A percentile compares a stretch with the other conserved stretches of the same genome.
Conservation (phyloP, 2,797 vertebrate genomes). For the Cyprinella venusta region DNA sequence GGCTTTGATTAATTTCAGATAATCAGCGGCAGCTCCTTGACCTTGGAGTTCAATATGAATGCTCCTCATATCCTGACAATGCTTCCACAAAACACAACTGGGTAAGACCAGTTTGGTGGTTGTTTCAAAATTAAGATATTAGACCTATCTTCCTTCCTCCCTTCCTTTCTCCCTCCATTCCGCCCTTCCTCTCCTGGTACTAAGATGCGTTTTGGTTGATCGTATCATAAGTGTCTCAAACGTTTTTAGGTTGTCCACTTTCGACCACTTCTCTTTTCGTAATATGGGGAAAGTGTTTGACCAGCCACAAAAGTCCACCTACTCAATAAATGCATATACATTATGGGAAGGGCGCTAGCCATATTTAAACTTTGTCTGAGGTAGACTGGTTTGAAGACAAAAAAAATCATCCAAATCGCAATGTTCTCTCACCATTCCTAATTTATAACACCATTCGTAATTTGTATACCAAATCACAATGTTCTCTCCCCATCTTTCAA, state of each 20-base stretch:
- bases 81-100: slow-evolving; percentile 7
- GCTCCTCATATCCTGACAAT: slow-evolving; percentile 27
- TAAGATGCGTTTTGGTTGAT: no score
- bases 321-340: neutral
- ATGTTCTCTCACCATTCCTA: neutral
- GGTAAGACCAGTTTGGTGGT: neutral
- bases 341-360: neutral
- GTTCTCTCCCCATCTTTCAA: neutral
- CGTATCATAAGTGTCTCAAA: no score
- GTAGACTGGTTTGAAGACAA: neutral
- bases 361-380: neutral
- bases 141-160: no score
- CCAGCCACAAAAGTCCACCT: no score
- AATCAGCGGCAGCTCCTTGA: slow-evolving; percentile 53
- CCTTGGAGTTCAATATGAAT: slow-evolving; percentile 36
- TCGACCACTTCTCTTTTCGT: no score
- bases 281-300: no score
- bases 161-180: no score
- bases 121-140: neutral
- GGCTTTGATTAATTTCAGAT: slow-evolving; percentile 58
- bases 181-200: no score
- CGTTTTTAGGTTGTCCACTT: no score
- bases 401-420: neutral
- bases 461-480: neutral
- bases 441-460: neutral